Base-by-base conservation (phyloP, 2,888 invertebrate genomes). In the Limnephilus auricula region DNA sequence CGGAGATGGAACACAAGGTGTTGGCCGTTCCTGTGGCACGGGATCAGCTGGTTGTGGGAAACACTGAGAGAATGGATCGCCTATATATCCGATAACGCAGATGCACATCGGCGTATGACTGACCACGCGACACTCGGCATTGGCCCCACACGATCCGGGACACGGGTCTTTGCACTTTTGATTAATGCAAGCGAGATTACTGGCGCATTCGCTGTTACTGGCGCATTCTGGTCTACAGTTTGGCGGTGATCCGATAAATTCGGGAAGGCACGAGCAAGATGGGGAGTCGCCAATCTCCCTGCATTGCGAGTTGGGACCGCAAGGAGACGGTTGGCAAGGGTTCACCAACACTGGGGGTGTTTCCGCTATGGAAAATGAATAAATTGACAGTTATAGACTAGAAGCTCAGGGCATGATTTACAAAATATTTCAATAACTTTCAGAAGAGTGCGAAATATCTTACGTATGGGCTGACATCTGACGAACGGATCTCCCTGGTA, bases 221-320 rank as follows among this genome's bases (percentile, higher is more conserved):
- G 97, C 96, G 94, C 98, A 98, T 95, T 98, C 98, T 5, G 98
- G 98, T 93, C 97, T 96, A 94, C 98, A 98, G 93, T 97, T 97
- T 3, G 98, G 98, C 79, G 98, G 98, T 40, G 96, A 95, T 45
- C 98, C 98, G 83, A 96, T 95, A 94, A 96, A 97, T 93, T 96
- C 97, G 89, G 96, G 95, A 45, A 97, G 95, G 94, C 98, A 98
- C 18, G 98, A 97, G 94, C 98, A 98, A 2, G 97, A 97, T 0
- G 98, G 97, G 78, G 97, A 95, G 80, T 97, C 97, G 85, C 97
- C 97, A 18, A 96, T 95, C 93, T 97, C 96, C 94, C 96, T 97
- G 94, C 98, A 98, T 94, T 97, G 96, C 1, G 98, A 96, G 94
- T 97, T 97, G 0, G 97, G 97, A n/a, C 98, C 98, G 94, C 98